Evolutionary conservation across 1,140 invertebrate species (phyloP).

Genomic region (Sinella curviseta): DNA sequence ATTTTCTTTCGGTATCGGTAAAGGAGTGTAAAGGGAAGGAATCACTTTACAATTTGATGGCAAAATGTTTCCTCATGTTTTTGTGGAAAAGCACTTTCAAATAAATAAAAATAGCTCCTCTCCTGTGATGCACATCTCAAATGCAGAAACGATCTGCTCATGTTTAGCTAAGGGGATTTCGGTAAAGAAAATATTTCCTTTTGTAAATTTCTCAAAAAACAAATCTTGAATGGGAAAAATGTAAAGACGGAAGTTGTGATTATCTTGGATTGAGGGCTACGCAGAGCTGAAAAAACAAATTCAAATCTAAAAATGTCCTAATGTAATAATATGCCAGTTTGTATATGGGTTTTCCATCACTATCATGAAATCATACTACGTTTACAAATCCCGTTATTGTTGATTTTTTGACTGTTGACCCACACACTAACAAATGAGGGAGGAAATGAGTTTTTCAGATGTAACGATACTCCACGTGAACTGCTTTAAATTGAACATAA

Average conservation of each 20-base stretch:
- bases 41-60: not conserved
- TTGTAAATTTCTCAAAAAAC: no score
- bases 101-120: not conserved
- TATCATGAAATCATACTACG: no score
- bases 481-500: no score
- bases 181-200: no score
- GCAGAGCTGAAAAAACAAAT: not conserved
- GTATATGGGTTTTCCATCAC: no score
- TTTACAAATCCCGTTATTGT: not conserved
- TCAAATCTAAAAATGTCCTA: no score
- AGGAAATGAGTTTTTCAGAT: conserved; percentile 20
- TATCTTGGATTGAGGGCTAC: conserved; percentile 18
- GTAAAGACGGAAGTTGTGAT: conserved; percentile 13
- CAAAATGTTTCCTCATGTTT: not conserved
- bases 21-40: not conserved
- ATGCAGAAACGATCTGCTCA: not conserved
- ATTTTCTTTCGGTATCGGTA: not conserved
- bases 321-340: no score
- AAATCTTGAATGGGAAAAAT: no score
- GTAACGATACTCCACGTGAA: not conserved
- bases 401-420: not conserved
- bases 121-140: not conserved
- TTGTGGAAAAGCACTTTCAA: not conserved
- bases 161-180: no score
- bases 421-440: not conserved